Evolutionary conservation across 2,113 vertebrate genomes (phyloP).

Genomic region (Uria lomvia): DNA sequence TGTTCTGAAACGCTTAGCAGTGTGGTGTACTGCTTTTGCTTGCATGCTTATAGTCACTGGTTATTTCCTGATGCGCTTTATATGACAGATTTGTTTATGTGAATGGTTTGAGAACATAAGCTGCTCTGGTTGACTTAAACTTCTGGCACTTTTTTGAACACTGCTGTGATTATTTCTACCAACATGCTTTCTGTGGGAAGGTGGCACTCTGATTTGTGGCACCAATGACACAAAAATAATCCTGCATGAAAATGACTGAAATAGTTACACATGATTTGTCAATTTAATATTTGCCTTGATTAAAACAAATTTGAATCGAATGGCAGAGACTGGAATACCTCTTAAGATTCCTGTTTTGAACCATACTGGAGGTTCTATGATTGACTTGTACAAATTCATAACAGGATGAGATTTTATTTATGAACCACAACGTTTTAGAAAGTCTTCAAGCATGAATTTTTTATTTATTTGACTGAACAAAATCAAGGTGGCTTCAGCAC

Average conservation of each 20-base stretch:
- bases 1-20: neutral
- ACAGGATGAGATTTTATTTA: neutral
- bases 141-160: slow-evolving; percentile 51
- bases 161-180: slow-evolving; percentile 51
- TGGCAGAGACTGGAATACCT: neutral
- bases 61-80: slow-evolving; percentile 45
- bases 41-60: slow-evolving; percentile 59
- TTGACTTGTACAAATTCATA: neutral
- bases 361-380: neutral
- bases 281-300: slow-evolving; percentile 35
- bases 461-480: slow-evolving; percentile 33
- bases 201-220: slow-evolving; percentile 54
- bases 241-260: slow-evolving; percentile 50
- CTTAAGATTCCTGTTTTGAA: slow-evolving; percentile 6
- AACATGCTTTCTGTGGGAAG: slow-evolving; percentile 36
- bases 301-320: neutral
- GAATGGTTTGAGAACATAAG: slow-evolving; percentile 42
- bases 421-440: neutral
- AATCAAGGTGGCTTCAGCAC: slow-evolving; percentile 45
- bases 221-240: neutral
- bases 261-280: slow-evolving; percentile 6
- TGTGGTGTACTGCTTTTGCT: slow-evolving; percentile 46
- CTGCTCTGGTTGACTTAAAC: slow-evolving; percentile 57
- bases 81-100: slow-evolving; percentile 41
- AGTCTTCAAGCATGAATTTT: neutral